phyloP scores from a whole-genome alignment of 1,140 invertebrate species.

The Steinernema feltiae region DNA sequence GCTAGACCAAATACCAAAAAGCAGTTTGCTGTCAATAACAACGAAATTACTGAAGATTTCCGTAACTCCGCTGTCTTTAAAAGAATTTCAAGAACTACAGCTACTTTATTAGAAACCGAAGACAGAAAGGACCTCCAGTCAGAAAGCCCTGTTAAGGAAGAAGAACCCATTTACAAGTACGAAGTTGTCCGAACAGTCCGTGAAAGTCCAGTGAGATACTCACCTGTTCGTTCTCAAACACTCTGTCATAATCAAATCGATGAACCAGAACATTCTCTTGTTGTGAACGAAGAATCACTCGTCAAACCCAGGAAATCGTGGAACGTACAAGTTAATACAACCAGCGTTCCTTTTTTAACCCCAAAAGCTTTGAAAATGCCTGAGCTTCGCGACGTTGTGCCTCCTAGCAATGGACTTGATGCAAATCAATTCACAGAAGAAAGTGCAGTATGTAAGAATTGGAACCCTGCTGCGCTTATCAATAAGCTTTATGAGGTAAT shows the following conservation, averaged over 20 bases:
- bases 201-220: neutral
- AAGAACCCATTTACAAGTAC: conserved; percentile 1
- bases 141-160: neutral
- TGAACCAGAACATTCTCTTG: too few relatives aligned
- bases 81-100: neutral
- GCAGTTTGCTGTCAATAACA: neutral
- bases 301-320: neutral
- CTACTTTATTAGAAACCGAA: neutral
- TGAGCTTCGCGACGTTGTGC: conserved; percentile 17
- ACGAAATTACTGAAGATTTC: neutral
- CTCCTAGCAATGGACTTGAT: conserved; percentile 15
- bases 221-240: neutral
- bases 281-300: neutral
- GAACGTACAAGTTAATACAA: neutral
- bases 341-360: neutral
- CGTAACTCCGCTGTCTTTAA: neutral
- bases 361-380: conserved; percentile 2
- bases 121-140: neutral
- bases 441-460: conserved; percentile 25
- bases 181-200: neutral
- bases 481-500: conserved; percentile 34
- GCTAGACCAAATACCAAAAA: neutral
- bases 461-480: conserved; percentile 31
- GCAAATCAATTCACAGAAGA: conserved; percentile 29
- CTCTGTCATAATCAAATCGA: neutral